These are phyloP conservation scores for Habropoda laboriosa DNA, from an alignment of 1,140 invertebrate species.

Conservation along the genomic window DNA sequence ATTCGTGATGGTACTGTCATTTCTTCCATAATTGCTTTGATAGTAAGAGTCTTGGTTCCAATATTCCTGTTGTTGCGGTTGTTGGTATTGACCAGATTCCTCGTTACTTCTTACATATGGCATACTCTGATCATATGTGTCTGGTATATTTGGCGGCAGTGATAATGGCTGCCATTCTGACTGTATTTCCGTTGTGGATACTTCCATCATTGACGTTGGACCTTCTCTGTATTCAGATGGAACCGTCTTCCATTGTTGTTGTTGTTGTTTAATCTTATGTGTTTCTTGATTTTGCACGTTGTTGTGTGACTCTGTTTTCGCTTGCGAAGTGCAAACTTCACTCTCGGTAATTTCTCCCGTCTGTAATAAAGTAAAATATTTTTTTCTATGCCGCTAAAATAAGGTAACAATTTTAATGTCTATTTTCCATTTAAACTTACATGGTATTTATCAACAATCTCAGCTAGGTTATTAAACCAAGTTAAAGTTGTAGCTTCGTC, in stretches of 20 bases:
- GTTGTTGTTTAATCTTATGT: slow-evolving; percentile 50
- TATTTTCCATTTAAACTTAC: slow-evolving; percentile 49
- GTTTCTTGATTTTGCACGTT: slow-evolving; percentile 46
- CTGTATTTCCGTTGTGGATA: slow-evolving; percentile 61
- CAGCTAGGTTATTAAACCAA: slow-evolving; percentile 76
- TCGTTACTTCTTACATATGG: slow-evolving; percentile 67
- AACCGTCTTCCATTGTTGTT: slow-evolving; percentile 64
- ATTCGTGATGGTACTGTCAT: slow-evolving; percentile 60
- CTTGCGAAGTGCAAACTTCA: slow-evolving; percentile 43
- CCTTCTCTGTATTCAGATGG: slow-evolving; percentile 69
- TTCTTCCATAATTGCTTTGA: slow-evolving; percentile 68
- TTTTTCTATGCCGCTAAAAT: neutral
- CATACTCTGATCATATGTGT: slow-evolving; percentile 64
- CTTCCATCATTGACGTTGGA: slow-evolving; percentile 71
- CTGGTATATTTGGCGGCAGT: slow-evolving; percentile 66
- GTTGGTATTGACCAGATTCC: slow-evolving; percentile 71
- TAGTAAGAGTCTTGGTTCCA: slow-evolving; percentile 78
- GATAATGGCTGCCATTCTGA: slow-evolving; percentile 73
- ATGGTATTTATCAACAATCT: slow-evolving; percentile 74
- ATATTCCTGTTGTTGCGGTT: slow-evolving; percentile 77
- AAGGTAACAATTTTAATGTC: neutral
- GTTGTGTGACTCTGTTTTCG: slow-evolving; percentile 36
- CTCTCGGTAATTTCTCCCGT: slow-evolving; percentile 72
- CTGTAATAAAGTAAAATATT: slow-evolving; percentile 42
- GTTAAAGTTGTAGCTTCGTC: slow-evolving; percentile 76